Conservation (phyloP, 2,113 vertebrate species). For the Centropus unirufus region DNA sequence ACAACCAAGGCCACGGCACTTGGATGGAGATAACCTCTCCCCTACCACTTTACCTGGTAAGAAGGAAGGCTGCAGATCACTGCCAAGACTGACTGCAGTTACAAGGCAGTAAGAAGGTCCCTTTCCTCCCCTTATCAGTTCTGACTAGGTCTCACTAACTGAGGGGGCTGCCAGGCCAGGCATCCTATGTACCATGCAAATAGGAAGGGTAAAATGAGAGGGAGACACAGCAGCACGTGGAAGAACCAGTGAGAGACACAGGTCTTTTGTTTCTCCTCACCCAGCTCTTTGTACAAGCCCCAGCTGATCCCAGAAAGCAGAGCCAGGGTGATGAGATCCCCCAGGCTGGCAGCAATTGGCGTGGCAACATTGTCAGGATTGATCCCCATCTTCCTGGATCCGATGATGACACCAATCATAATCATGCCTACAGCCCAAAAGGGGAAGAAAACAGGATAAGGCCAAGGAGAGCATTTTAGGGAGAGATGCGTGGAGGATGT, state of each 20-base stretch:
- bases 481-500: fast-evolving
- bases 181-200: neutral
- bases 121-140: neutral
- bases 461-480: neutral
- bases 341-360: conserved; percentile 95
- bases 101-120: neutral
- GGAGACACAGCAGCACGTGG: neutral
- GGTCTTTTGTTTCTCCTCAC: conserved; percentile 65
- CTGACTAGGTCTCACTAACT: neutral
- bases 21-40: neutral
- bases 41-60: neutral
- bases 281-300: conserved; percentile 91
- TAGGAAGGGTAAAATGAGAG: neutral
- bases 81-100: neutral
- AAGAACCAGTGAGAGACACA: neutral
- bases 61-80: neutral
- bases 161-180: neutral
- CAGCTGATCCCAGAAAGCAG: conserved; percentile 96
- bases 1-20: neutral
- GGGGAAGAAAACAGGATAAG: neutral
- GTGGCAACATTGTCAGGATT: conserved; percentile 98
- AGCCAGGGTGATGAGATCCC: conserved; percentile 95
- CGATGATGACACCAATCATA: conserved; percentile 97
- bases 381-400: conserved; percentile 94
- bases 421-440: conserved; percentile 84